A percentile compares a stretch with the other conserved stretches of the same genome.
Conservation (phyloP, 2,113 vertebrate genomes). For the Lamprotornis superbus region DNA sequence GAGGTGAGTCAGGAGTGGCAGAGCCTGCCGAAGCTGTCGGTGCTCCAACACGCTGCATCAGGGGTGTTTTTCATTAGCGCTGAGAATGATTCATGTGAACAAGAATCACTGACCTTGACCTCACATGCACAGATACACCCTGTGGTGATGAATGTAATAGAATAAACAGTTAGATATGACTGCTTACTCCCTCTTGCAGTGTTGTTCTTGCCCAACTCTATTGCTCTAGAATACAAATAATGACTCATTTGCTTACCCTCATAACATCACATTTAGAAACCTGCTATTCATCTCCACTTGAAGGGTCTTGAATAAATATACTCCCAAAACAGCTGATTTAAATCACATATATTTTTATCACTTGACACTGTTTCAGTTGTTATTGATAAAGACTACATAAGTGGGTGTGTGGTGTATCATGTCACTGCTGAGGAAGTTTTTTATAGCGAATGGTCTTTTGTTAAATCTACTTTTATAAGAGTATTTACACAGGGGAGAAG, state of each 20-base stretch:
- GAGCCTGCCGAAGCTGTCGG: background rate
- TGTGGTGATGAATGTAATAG: slow-evolving; percentile 31
- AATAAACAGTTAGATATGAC: slow-evolving; percentile 32
- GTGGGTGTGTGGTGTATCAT: background rate
- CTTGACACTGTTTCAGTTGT: slow-evolving; percentile 14
- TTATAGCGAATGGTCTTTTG: background rate
- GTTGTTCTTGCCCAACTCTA: background rate
- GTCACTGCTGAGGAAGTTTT: background rate
- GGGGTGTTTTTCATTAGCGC: slow-evolving; percentile 15
- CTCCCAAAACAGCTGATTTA: background rate
- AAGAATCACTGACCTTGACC: slow-evolving; percentile 50
- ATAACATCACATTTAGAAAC: slow-evolving; percentile 24
- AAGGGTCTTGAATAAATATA: slow-evolving; percentile 22
- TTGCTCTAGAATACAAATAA: slow-evolving; percentile 19
- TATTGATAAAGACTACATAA: slow-evolving; percentile 5
- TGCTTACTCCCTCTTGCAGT: background rate
- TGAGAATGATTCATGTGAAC: slow-evolving; percentile 38
- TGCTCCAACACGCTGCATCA: background rate
- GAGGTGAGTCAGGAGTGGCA: background rate
- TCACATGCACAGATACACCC: slow-evolving; percentile 14
- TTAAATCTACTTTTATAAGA: background rate
- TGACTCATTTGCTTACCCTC: slow-evolving; percentile 45
- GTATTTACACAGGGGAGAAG: background rate
- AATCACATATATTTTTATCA: slow-evolving; percentile 18
- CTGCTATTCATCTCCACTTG: background rate